Base-by-base conservation (phyloP, 2,797 vertebrate species). In the Acestrorhynchus altus region DNA sequence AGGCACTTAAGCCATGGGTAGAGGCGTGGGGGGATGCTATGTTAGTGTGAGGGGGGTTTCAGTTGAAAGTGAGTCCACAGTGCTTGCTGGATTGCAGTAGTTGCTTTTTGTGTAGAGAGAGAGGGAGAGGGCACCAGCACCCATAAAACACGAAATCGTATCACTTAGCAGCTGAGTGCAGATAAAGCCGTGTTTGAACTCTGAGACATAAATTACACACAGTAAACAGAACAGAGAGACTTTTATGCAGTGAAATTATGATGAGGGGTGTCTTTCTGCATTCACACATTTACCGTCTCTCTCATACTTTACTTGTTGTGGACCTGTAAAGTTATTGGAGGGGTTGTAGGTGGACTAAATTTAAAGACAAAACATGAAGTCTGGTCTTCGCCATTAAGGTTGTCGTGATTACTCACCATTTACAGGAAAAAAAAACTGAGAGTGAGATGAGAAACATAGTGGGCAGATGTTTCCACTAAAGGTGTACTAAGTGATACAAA, bases 171-270 rank as follows among this genome's bases (percentile, higher is more conserved):
- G 93, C 95, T 93, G 92, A 95, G 93, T 93, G 89, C 91, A 94
- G 93, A 95, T 94, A 95, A 94, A 93, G 92, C 89, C 89, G 88
- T 93, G 91, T 96, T 96, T 95, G 93, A 96, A 95, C 93, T 91
- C 87, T 87, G 87, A 93, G 91, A 90, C 92, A 96, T 97, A 95
- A 96, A 96, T 98, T 96, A 94, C 96, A 93, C 92, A 95, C 94
- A 93, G 94, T 95, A 95, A 97, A 96, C 93, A 95, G 92, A 94
- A 90, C 91, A 86, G 92, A 89, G 88, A 91, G 93, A 93, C 76
- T 83, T 81, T 89, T 85, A 90, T 91, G 94, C 92, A 88, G 94
- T 95, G 95, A 94, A 94, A 95, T 95, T 92, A 95, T 95, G 92
- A 90, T 91, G 88, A 60, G 73, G 91, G 91, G 77, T 49, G 46